These are phyloP conservation scores for Drosophila mimetica DNA, from an alignment of 2,888 invertebrate genomes.

Conservation along the genomic window DNA sequence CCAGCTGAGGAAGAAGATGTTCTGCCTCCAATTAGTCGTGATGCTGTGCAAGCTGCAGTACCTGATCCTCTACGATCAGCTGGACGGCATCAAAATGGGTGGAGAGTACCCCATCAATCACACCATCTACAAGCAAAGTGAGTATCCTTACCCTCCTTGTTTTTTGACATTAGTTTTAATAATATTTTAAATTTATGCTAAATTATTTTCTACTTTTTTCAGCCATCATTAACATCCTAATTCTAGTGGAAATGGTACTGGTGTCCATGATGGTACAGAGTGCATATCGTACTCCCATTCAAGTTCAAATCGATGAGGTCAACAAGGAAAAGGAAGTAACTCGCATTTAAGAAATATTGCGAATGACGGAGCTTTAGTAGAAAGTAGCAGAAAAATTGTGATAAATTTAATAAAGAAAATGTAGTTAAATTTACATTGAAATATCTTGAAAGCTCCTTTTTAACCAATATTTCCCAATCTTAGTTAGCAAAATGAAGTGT, in stretches of 20 bases:
- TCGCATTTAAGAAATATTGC: constrained; percentile 26
- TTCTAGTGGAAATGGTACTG: constrained; percentile 82
- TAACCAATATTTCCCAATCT: too few relatives aligned
- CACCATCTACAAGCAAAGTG: constrained; percentile 82
- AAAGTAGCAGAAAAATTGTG: constrained; percentile 61
- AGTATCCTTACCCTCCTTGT: constrained; percentile 8
- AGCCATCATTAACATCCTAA: constrained; percentile 82
- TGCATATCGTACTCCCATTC: constrained; percentile 78
- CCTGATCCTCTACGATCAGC: constrained; percentile 74
- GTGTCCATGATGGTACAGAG: constrained; percentile 82
- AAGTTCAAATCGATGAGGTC: constrained; percentile 66
- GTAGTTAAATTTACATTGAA: constrained; percentile 35
- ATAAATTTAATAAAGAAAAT: constrained; percentile 67
- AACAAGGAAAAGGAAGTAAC: constrained; percentile 41
- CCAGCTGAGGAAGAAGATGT: constrained; percentile 81
- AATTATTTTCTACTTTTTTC: constrained; percentile 1
- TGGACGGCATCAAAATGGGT: constrained; percentile 73
- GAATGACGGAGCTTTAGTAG: constrained; percentile 15
- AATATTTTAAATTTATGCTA: neutral
- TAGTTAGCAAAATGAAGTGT: too few relatives aligned
- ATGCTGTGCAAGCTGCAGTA: constrained; percentile 83
- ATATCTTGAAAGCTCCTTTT: neutral
- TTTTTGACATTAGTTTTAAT: too few relatives aligned
- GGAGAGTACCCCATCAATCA: constrained; percentile 82
- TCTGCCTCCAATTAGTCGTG: constrained; percentile 81